phyloP scores from a whole-genome alignment of 2,797 vertebrate genomes.

The Phaenicophaeus curvirostris region DNA sequence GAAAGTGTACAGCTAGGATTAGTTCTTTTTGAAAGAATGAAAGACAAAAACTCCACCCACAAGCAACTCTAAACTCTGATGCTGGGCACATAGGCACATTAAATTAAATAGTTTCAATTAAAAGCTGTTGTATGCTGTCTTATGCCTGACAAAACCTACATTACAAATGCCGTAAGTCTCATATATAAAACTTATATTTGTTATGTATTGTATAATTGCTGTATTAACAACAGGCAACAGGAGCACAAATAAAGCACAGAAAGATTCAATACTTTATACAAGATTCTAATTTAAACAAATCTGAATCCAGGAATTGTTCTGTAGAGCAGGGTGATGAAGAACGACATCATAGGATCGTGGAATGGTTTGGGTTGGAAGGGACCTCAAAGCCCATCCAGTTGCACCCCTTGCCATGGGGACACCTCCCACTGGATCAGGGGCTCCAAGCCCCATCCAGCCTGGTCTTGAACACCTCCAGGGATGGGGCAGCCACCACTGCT shows the following conservation, averaged over 20 bases:
- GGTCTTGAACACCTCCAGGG: too few species aligned
- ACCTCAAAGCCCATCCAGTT: too few species aligned
- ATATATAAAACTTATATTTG: neutral
- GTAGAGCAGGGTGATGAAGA: neutral
- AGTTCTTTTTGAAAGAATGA: neutral
- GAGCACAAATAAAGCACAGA: neutral
- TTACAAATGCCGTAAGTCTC: neutral
- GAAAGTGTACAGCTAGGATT: neutral
- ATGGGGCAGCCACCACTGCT: too few species aligned
- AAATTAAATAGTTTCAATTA: neutral
- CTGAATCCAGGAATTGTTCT: neutral
- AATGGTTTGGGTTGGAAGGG: too few species aligned
- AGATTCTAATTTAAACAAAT: neutral
- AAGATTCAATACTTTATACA: neutral
- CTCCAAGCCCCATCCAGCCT: too few species aligned
- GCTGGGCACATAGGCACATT: neutral
- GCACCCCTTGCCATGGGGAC: too few species aligned
- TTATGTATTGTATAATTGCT: neutral
- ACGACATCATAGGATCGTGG: fast-evolving
- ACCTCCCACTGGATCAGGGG: too few species aligned
- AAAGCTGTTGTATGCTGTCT: neutral
- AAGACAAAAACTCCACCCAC: too few species aligned
- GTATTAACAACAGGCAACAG: neutral
- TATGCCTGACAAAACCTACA: neutral
- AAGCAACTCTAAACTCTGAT: neutral